A percentile compares a stretch with the other conserved stretches of the same genome.
phyloP scores from a whole-genome alignment of 1,140 invertebrate species.

The Hylaeus volcanicus region DNA sequence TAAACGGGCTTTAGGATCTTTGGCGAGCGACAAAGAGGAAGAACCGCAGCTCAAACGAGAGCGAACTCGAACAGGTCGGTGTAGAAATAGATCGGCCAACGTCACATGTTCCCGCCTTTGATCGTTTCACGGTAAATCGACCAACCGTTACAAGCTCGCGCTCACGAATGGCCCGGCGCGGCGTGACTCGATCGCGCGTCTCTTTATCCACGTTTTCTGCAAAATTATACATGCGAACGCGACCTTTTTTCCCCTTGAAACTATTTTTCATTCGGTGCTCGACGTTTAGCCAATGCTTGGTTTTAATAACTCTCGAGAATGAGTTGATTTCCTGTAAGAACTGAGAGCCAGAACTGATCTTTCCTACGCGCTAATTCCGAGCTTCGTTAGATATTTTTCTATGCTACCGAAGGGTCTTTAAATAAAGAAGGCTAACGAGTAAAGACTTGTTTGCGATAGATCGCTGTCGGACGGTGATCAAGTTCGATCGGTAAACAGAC shows the following conservation, averaged over 20 bases:
- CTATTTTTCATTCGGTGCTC: too few species aligned
- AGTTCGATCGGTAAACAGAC: too few species aligned
- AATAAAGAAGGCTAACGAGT: too few species aligned
- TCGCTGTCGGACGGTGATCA: too few species aligned
- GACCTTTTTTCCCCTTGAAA: background rate
- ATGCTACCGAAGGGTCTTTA: too few species aligned
- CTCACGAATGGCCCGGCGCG: background rate
- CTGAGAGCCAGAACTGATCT: too few species aligned
- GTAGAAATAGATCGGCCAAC: slow-evolving; percentile 53
- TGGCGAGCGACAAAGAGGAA: background rate
- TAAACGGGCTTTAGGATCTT: slow-evolving; percentile 20
- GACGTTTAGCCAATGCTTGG: too few species aligned
- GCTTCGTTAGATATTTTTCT: too few species aligned
- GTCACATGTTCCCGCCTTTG: slow-evolving; percentile 49
- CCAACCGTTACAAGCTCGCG: background rate
- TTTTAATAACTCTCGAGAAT: too few species aligned
- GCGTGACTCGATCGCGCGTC: background rate
- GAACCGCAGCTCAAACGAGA: background rate
- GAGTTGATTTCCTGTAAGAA: too few species aligned
- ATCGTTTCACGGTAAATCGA: slow-evolving; percentile 59
- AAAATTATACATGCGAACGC: background rate
- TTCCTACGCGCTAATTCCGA: too few species aligned
- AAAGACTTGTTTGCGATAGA: too few species aligned
- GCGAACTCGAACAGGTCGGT: background rate
- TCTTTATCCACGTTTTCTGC: background rate